Conservation (phyloP, 1,140 invertebrate genomes). For the Lamellibrachia luymesi region DNA sequence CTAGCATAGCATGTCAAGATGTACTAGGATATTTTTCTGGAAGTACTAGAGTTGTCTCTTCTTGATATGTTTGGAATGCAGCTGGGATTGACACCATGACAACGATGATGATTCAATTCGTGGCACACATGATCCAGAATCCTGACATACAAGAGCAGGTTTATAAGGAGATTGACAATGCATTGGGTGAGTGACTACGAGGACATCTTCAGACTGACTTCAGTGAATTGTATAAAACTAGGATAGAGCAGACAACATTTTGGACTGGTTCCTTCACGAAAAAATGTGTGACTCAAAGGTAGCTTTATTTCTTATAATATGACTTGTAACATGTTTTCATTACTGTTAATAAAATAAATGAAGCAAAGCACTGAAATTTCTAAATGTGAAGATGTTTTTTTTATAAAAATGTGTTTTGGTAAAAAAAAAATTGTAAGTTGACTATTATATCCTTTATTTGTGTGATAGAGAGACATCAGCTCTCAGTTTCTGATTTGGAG, state of each 20-base stretch:
- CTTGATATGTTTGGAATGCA: neutral
- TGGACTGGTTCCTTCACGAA: too few relatives aligned
- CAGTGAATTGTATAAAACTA: neutral
- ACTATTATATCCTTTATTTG: too few relatives aligned
- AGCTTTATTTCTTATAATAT: too few relatives aligned
- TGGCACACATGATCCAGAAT: slow-evolving; percentile 7
- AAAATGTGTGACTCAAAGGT: too few relatives aligned
- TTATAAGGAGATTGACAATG: neutral
- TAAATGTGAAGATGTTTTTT: neutral
- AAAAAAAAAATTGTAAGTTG: neutral
- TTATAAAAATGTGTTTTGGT: too few relatives aligned
- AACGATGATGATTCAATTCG: neutral
- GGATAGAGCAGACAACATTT: neutral
- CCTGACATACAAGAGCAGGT: slow-evolving; percentile 6
- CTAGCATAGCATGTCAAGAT: too few relatives aligned
- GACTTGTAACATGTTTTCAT: too few relatives aligned
- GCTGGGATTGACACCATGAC: slow-evolving; percentile 13
- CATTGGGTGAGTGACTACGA: slow-evolving; percentile 4
- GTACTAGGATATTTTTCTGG: too few relatives aligned
- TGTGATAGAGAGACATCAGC: too few relatives aligned
- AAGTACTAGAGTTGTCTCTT: neutral
- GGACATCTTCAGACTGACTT: neutral
- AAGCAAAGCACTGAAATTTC: neutral
- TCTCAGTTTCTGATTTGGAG: neutral
- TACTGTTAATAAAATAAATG: too few relatives aligned